Evolutionary conservation across 2,888 invertebrate species (phyloP).

Genomic region (Erebia epiphron): DNA sequence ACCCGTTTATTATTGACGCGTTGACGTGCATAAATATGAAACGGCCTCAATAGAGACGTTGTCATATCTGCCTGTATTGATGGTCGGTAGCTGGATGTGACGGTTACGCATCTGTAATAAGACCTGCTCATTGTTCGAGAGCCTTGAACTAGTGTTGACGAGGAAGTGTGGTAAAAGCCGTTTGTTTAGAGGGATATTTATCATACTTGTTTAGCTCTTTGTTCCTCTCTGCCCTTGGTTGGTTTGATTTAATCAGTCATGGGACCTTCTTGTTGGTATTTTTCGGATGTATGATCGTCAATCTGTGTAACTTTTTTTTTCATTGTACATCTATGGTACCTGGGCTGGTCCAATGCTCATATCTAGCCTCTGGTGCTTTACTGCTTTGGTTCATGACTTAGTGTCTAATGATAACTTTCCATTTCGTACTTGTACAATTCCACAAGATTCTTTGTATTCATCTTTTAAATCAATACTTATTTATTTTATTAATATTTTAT

Average conservation of each 20-base stretch:
- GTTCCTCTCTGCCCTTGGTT: slow-evolving; percentile 39
- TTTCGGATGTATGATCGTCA: slow-evolving; percentile 9
- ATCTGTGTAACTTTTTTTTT: slow-evolving; percentile 7
- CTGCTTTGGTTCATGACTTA: too few relatives aligned
- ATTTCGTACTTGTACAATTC: too few relatives aligned
- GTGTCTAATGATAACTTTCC: too few relatives aligned
- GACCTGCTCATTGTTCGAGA: slow-evolving; percentile 62
- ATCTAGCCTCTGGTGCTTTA: not conserved
- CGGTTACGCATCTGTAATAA: slow-evolving; percentile 51
- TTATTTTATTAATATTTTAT: too few relatives aligned
- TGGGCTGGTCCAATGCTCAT: not conserved
- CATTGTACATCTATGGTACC: not conserved
- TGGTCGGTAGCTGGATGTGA: slow-evolving; percentile 58
- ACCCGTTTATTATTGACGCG: slow-evolving; percentile 66
- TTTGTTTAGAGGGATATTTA: slow-evolving; percentile 39
- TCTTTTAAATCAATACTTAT: too few relatives aligned
- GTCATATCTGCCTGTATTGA: slow-evolving; percentile 65
- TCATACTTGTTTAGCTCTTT: slow-evolving; percentile 35
- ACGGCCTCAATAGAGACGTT: slow-evolving; percentile 73
- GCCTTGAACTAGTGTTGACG: slow-evolving; percentile 58
- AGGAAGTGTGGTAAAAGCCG: slow-evolving; percentile 43
- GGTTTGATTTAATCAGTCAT: slow-evolving; percentile 31
- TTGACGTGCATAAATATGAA: slow-evolving; percentile 76
- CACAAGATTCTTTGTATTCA: too few relatives aligned
- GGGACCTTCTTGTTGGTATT: slow-evolving; percentile 1